A percentile compares a stretch with the other conserved stretches of the same genome.
Evolutionary conservation across 2,113 vertebrate species (phyloP).

Genomic region (Serinus canaria): DNA sequence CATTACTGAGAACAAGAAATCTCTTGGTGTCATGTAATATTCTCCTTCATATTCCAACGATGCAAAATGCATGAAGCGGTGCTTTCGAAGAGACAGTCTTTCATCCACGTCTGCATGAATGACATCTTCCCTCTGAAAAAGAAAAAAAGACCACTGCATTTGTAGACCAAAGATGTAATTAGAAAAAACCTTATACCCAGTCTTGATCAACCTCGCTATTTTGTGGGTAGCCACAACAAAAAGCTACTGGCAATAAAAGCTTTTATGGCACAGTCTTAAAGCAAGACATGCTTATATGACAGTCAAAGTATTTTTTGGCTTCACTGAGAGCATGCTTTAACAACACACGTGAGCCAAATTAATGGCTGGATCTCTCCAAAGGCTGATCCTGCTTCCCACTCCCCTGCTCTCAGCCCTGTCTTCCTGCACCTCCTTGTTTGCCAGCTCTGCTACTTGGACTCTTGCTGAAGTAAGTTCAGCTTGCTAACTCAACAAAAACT

Average conservation of each 20-base stretch:
- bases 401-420: background rate
- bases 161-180: background rate
- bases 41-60: conserved; percentile 86
- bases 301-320: background rate
- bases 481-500: background rate
- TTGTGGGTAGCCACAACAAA: background rate
- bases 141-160: background rate
- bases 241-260: background rate
- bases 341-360: background rate
- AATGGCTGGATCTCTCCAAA: background rate
- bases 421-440: background rate
- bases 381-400: background rate
- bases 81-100: conserved; percentile 72
- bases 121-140: conserved; percentile 65
- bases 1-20: conserved; percentile 93
- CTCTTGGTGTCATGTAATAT: conserved; percentile 93
- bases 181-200: background rate
- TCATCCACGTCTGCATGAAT: conserved; percentile 39
- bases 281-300: background rate
- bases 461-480: background rate
- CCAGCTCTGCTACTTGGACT: background rate
- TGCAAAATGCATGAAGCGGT: conserved; percentile 89
- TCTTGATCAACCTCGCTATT: background rate
- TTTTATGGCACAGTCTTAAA: background rate
- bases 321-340: background rate